phyloP scores from a whole-genome alignment of 1,140 invertebrate species.

The Drosophila obscura region DNA sequence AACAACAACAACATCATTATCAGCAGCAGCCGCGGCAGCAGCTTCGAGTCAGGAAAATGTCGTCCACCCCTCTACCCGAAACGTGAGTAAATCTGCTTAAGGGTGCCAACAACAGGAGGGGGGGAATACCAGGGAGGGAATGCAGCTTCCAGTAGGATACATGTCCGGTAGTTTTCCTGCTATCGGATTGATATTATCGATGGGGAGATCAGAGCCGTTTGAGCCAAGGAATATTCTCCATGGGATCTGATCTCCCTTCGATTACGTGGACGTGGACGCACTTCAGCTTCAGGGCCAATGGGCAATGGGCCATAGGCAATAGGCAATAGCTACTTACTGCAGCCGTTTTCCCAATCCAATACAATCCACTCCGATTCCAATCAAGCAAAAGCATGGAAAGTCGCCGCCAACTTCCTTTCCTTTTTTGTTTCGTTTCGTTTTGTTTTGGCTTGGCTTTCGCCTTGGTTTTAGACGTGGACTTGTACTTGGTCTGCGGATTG shows the following conservation, averaged over 20 bases:
- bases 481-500: conserved; percentile 8
- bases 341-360: conserved; percentile 24
- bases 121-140: not conserved
- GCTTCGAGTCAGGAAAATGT: conserved; percentile 44
- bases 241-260: too few species aligned
- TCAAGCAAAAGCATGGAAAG: conserved; percentile 34
- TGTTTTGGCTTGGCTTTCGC: conserved; percentile 37
- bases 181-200: too few species aligned
- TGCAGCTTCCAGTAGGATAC: not conserved
- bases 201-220: too few species aligned
- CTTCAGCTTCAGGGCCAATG: too few species aligned
- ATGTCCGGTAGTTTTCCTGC: too few species aligned
- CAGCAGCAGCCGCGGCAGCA: conserved; percentile 1
- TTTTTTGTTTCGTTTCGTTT: conserved; percentile 28
- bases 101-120: conserved; percentile 1
- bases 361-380: too few species aligned
- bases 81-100: conserved; percentile 58
- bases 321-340: not conserved
- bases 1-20: conserved; percentile 37
- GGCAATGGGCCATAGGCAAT: too few species aligned
- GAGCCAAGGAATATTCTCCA: too few species aligned
- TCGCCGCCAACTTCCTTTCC: conserved; percentile 37
- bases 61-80: conserved; percentile 68
- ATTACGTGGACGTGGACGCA: too few species aligned
- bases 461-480: conserved; percentile 18